A percentile compares a stretch with the other conserved stretches of the same genome.
Evolutionary conservation across 2,113 vertebrate genomes (phyloP).

Genomic region (Spilogale gracilis): DNA sequence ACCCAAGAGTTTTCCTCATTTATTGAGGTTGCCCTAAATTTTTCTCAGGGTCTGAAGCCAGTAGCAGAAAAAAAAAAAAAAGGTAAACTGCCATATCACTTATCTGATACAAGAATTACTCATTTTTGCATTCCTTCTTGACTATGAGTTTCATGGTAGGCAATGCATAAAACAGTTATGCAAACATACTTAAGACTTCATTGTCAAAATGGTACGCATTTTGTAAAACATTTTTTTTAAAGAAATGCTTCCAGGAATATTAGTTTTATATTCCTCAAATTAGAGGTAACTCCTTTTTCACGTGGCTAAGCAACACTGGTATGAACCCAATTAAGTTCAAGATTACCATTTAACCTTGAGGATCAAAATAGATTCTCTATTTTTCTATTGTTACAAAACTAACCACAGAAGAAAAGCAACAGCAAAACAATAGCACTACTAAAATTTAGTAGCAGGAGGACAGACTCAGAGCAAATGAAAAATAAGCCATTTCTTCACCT

Average conservation of each 20-base stretch:
- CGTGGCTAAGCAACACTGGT: neutral
- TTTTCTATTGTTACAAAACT: neutral
- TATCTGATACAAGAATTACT: neutral
- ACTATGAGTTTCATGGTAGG: constrained; percentile 29
- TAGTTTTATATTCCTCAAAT: neutral
- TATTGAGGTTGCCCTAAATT: constrained; percentile 3
- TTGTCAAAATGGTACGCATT: constrained; percentile 16
- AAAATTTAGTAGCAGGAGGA: neutral
- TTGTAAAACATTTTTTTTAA: neutral
- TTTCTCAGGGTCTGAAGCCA: constrained; percentile 43
- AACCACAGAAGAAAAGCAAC: neutral
- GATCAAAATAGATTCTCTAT: neutral
- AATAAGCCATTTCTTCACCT: neutral
- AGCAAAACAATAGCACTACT: neutral
- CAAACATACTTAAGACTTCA: constrained; percentile 45
- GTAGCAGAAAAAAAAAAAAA: neutral
- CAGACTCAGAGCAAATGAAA: neutral
- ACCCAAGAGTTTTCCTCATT: neutral
- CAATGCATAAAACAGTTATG: constrained; percentile 9
- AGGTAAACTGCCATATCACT: neutral
- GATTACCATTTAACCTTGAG: neutral
- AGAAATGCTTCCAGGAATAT: neutral
- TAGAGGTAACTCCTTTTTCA: neutral
- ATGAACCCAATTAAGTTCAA: neutral
- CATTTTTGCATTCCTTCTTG: constrained; percentile 30